Evolutionary conservation across 2,797 vertebrate genomes (phyloP), one percentile per base, ranked within the genome.

Genomic region (Macropodus opercularis): DNA sequence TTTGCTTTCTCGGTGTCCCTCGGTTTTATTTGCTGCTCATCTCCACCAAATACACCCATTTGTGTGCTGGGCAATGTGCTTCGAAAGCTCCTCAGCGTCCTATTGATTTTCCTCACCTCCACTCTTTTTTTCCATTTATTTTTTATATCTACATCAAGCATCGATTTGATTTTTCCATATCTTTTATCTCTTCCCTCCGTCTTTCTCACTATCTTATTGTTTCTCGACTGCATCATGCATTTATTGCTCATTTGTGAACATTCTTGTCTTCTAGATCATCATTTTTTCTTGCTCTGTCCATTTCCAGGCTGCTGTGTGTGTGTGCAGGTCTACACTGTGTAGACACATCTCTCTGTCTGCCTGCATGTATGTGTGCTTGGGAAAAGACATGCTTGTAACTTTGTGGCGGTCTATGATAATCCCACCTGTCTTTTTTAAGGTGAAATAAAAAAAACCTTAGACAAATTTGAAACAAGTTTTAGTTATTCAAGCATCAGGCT

Each of bases 381-480:
- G 63, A 83, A 73, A 84, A 87, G 80, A 87, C 84, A 83, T 85
- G 87, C 79, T 83, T 86, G 86, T 63, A 82, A 85, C 80, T 86
- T 84, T 85, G 83, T 87, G 85, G 85, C 83, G 73, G 36, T 81
- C 63, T 72, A 75, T 69, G 41, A 56, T 26, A 36, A n/a, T n/a
- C n/a, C n/a, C n/a, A n/a, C n/a, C n/a, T n/a, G n/a, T n/a, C n/a
- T n/a, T n/a, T n/a, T n/a, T n/a, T n/a, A n/a, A n/a, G n/a, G n/a
- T n/a, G n/a, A n/a, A n/a, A n/a, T n/a, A n/a, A 46, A 38, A 34
- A 11, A 32, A 48, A 31, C n/a, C 5, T 2, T 18, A 3, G 5
- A 40, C 6, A 6, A 7, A 26, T 3, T 40, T 18, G 4, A 2
- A 1, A 19, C n/a, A 46, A 10, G 55, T 31, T 50, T 8, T n/a